These are phyloP conservation scores for Nesogale talazaci DNA, from an alignment of 2,113 vertebrate species.

Conservation along the genomic window DNA sequence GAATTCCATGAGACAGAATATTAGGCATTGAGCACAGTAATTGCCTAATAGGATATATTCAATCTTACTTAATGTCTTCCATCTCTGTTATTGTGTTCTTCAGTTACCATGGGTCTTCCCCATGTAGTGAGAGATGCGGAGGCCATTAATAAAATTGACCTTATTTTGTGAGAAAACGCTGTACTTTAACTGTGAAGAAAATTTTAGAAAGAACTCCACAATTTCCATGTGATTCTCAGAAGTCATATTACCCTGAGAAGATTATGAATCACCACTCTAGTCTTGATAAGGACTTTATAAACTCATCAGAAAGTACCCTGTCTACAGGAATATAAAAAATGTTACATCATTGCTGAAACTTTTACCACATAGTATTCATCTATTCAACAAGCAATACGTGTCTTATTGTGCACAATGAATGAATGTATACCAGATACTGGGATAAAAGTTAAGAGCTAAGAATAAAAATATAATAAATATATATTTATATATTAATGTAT, in stretches of 20 bases:
- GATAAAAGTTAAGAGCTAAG: not conserved
- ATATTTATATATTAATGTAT: too few species aligned
- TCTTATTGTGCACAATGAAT: not conserved
- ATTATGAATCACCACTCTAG: not conserved
- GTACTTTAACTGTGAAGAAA: not conserved
- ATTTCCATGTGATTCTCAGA: not conserved
- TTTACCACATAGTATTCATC: not conserved
- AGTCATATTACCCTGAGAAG: not conserved
- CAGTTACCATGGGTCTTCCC: not conserved
- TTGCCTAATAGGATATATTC: not conserved
- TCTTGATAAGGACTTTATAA: slow-evolving; percentile 17
- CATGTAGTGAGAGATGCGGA: not conserved
- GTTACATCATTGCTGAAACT: not conserved
- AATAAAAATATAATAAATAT: not conserved
- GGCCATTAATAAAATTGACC: not conserved
- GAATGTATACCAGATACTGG: too few species aligned
- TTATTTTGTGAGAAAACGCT: not conserved
- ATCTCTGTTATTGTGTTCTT: not conserved
- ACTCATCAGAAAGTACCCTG: not conserved
- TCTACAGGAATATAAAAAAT: not conserved
- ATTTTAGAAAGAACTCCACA: not conserved
- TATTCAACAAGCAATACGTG: not conserved
- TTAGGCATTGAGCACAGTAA: not conserved
- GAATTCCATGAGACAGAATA: slow-evolving; percentile 16
- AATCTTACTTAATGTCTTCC: not conserved